Conservation (phyloP, 1,140 invertebrate species). For the Halictus rubicundus region DNA sequence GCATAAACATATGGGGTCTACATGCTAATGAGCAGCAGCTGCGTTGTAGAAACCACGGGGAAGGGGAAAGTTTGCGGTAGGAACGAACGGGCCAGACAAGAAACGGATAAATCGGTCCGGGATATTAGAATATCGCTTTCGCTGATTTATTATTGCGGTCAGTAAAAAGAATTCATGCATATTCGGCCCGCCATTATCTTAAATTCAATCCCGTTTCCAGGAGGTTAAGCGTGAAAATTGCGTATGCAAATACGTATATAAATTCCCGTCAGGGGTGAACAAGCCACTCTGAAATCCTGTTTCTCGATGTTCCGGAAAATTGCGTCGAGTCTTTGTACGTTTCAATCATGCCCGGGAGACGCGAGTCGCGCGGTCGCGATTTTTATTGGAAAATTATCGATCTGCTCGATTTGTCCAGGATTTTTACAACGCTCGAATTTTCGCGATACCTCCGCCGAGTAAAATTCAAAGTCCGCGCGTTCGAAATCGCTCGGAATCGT, state of each 20-base stretch:
- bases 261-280: slow-evolving; percentile 66
- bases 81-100: background rate
- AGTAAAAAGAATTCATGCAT: slow-evolving; percentile 69
- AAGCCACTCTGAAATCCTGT: slow-evolving; percentile 44
- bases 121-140: slow-evolving; percentile 60
- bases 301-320: slow-evolving; percentile 65
- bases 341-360: slow-evolving; percentile 8
- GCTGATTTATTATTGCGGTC: slow-evolving; percentile 65
- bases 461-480: too few relatives aligned
- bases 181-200: slow-evolving; percentile 69
- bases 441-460: too few relatives aligned
- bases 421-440: too few relatives aligned
- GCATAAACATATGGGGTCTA: background rate
- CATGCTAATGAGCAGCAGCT: background rate
- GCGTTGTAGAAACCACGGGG: background rate
- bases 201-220: slow-evolving; percentile 73
- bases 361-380: background rate
- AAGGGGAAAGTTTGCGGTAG: background rate
- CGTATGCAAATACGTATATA: slow-evolving; percentile 74
- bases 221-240: slow-evolving; percentile 75
- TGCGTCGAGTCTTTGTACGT: slow-evolving; percentile 40
- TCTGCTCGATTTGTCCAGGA: too few relatives aligned
- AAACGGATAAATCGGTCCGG: slow-evolving; percentile 11
- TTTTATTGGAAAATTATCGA: background rate
- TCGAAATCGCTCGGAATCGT: too few relatives aligned